phyloP scores from a whole-genome alignment of 64 coral and sea anemone genomes.

The Stichodactyla mertensii region DNA sequence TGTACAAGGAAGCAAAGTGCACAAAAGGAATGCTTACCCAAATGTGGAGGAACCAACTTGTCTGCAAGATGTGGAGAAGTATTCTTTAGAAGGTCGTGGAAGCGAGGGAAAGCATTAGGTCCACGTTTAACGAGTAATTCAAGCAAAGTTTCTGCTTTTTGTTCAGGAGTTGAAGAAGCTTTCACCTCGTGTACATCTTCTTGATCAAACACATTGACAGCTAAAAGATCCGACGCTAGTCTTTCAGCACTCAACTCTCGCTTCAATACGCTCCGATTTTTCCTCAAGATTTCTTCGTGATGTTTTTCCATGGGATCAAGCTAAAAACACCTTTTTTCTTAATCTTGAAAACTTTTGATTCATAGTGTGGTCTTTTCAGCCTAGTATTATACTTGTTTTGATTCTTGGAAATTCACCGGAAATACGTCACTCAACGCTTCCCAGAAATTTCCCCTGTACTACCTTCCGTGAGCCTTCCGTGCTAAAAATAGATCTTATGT shows the following conservation, averaged over 20 bases:
- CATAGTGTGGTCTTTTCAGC: background rate
- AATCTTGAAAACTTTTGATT: background rate
- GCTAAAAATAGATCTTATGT: background rate
- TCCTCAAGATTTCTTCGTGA: constrained; percentile 1
- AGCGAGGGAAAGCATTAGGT: constrained; percentile 12
- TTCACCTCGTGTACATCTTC: constrained; percentile 5
- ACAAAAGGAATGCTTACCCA: background rate
- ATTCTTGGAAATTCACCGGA: background rate
- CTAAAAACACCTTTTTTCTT: background rate
- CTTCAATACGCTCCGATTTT: background rate
- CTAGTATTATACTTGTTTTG: background rate
- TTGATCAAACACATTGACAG: background rate
- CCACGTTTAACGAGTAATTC: background rate
- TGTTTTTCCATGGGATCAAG: constrained; percentile 11
- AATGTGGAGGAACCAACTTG: background rate
- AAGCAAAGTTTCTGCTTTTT: constrained; percentile 20
- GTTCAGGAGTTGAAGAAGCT: background rate
- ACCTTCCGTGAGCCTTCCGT: background rate
- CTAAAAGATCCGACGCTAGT: background rate
- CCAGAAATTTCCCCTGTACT: background rate
- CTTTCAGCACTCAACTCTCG: background rate
- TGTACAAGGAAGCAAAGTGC: background rate
- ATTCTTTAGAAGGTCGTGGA: background rate
- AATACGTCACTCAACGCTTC: background rate
- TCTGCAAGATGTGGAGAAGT: background rate